Evolutionary conservation across 2,113 vertebrate genomes (phyloP).

Genomic region (Neogobius melanostomus): DNA sequence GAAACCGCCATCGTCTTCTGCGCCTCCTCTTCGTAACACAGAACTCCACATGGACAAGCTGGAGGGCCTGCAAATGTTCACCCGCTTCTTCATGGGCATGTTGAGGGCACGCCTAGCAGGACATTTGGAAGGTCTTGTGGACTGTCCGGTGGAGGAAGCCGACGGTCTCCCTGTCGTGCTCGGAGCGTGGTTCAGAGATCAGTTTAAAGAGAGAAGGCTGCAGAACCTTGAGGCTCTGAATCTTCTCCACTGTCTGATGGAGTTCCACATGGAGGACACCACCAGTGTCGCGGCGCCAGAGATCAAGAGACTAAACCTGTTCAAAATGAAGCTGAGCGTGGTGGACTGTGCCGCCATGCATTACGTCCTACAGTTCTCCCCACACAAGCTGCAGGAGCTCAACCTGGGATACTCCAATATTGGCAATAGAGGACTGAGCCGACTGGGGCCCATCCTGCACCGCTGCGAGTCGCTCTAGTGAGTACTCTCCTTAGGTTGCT

Average conservation of each 20-base stretch:
- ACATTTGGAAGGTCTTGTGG: slow-evolving; percentile 57
- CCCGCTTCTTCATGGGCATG: slow-evolving; percentile 71
- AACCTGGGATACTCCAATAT: slow-evolving; percentile 76
- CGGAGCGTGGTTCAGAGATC: slow-evolving; percentile 61
- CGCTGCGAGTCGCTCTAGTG: slow-evolving; percentile 71
- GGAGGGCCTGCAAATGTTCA: slow-evolving; percentile 72
- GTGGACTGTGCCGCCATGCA: slow-evolving; percentile 71
- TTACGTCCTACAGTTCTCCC: slow-evolving; percentile 69
- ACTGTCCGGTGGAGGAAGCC: slow-evolving; percentile 14
- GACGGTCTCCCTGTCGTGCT: slow-evolving; percentile 28
- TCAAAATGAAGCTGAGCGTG: slow-evolving; percentile 71
- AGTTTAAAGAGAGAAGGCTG: slow-evolving; percentile 50
- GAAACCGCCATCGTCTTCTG: slow-evolving; percentile 14
- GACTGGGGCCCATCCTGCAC: slow-evolving; percentile 63
- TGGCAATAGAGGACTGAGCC: slow-evolving; percentile 61
- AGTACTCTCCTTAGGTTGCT: slow-evolving; percentile 26
- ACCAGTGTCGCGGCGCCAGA: slow-evolving; percentile 53
- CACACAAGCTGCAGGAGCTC: slow-evolving; percentile 57
- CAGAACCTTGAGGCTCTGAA: slow-evolving; percentile 60
- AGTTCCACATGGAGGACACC: slow-evolving; percentile 55
- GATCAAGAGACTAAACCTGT: slow-evolving; percentile 67
- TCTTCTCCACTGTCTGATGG: slow-evolving; percentile 70
- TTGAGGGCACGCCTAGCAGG: slow-evolving; percentile 50
- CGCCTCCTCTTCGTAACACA: slow-evolving; percentile 26
- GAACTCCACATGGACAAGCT: slow-evolving; percentile 35